phyloP scores from a whole-genome alignment of 2,113 vertebrate genomes.

The Nesoenas mayeri region DNA sequence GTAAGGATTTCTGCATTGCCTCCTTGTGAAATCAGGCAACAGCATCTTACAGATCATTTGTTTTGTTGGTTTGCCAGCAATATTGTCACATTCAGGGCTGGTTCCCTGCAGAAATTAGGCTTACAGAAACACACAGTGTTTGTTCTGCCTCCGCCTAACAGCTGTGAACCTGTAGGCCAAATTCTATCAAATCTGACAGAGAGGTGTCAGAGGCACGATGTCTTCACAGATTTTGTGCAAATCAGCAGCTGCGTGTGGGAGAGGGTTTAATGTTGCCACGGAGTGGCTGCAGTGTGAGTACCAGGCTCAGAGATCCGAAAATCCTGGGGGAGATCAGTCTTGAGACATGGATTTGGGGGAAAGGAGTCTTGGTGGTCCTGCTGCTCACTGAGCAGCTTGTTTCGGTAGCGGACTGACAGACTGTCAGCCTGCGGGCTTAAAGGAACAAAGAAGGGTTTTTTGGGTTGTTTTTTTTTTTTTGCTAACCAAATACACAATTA shows the following conservation, averaged over 20 bases:
- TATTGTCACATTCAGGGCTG: not conserved
- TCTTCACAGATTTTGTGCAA: slow-evolving; percentile 41
- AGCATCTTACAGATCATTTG: not conserved
- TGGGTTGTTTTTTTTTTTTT: not conserved
- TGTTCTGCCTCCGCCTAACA: slow-evolving; percentile 42
- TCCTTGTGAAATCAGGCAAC: not conserved
- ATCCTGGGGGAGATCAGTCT: not conserved
- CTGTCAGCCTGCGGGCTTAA: not conserved
- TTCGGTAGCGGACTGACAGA: no score
- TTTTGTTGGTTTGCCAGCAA: not conserved
- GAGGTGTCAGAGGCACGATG: slow-evolving; percentile 28
- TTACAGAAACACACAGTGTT: slow-evolving; percentile 9
- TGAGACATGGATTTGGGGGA: not conserved
- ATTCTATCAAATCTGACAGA: slow-evolving; percentile 48
- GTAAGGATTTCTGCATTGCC: slow-evolving; percentile 70
- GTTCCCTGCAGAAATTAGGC: slow-evolving; percentile 37
- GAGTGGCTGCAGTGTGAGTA: slow-evolving; percentile 10
- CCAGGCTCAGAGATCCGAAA: not conserved
- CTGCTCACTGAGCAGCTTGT: not conserved
- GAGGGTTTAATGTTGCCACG: not conserved
- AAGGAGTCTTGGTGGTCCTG: slow-evolving; percentile 6
- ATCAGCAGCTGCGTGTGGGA: slow-evolving; percentile 47
- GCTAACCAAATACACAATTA: not conserved
- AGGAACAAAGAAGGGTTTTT: not conserved
- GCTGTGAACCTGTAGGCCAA: slow-evolving; percentile 63